Conservation (phyloP, 1,140 invertebrate genomes). For the Cheumatopsyche charites region DNA sequence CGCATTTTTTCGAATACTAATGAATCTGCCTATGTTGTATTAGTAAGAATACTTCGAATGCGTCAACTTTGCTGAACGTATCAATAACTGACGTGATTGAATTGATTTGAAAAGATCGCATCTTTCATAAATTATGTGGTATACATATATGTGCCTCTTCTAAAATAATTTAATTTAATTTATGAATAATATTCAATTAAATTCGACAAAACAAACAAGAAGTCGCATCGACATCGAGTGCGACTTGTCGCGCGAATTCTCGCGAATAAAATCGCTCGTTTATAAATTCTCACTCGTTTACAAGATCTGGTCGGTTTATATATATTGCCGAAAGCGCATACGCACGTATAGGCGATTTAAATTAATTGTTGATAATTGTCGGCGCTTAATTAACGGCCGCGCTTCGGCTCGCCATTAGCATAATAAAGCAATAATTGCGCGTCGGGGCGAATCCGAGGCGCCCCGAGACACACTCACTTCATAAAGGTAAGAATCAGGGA, state of each 20-base stretch:
- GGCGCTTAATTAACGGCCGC: constrained; percentile 20
- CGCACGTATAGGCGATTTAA: constrained; percentile 12
- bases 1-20: too few species aligned
- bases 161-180: too few species aligned
- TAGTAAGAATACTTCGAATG: too few species aligned
- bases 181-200: too few species aligned
- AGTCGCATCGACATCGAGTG: too few species aligned
- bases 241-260: not conserved
- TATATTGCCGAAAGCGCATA: not conserved
- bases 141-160: too few species aligned
- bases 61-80: too few species aligned
- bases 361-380: constrained; percentile 34
- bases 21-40: too few species aligned
- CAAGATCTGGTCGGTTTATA: not conserved
- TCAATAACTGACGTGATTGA: too few species aligned
- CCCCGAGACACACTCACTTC: constrained; percentile 20
- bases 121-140: too few species aligned
- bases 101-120: too few species aligned
- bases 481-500: constrained; percentile 2
- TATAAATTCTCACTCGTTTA: not conserved
- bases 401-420: constrained; percentile 21
- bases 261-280: not conserved
- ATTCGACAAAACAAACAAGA: too few species aligned
- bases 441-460: constrained; percentile 12
- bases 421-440: constrained; percentile 29